Conservation (phyloP, 2,113 vertebrate species). For the Phylloscopus trochilus region DNA sequence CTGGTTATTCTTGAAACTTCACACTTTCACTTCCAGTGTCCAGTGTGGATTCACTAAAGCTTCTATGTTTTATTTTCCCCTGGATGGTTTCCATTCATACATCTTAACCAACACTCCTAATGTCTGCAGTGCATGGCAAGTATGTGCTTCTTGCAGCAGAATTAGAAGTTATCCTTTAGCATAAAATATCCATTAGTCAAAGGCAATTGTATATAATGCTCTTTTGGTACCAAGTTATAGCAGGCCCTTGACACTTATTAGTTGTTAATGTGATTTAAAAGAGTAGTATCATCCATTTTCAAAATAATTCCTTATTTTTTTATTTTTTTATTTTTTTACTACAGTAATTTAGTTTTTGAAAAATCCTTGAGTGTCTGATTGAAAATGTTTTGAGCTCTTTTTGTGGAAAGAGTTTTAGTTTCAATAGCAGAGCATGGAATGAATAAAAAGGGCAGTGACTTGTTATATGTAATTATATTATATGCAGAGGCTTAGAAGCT, state of each 20-base stretch:
- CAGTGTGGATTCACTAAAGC: neutral
- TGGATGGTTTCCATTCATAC: neutral
- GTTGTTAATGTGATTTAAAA: neutral
- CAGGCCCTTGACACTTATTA: neutral
- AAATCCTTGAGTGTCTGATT: neutral
- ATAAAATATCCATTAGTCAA: conserved; percentile 9
- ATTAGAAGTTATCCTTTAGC: conserved; percentile 12
- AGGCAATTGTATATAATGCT: neutral
- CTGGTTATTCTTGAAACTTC: neutral
- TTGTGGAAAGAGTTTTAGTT: neutral
- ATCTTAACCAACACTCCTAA: neutral
- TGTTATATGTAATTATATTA: neutral
- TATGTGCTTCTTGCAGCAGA: neutral
- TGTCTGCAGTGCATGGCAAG: neutral
- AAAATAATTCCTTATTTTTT: neutral
- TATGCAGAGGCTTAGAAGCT: neutral
- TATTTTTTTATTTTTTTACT: neutral
- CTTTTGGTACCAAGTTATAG: conserved; percentile 5
- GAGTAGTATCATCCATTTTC: neutral
- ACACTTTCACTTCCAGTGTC: neutral
- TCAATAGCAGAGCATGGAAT: neutral
- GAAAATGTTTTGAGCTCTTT: neutral
- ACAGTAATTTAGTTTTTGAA: neutral
- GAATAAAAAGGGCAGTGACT: neutral
- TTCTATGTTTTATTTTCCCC: neutral